Evolutionary conservation across 2,888 invertebrate species (phyloP).

Genomic region (Melinaea menophilus): DNA sequence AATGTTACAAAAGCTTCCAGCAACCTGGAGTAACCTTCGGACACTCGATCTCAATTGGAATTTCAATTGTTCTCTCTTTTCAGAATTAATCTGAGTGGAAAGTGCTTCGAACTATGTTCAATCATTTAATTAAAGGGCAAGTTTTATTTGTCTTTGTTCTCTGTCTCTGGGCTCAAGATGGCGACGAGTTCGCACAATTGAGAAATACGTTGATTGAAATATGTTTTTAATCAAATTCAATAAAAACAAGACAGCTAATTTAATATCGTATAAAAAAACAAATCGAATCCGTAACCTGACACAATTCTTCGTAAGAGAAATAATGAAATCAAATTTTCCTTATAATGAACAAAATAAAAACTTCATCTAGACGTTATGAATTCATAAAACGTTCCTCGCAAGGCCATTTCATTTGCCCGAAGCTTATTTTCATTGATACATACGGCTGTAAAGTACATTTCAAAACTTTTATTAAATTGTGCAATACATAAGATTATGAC

Average conservation of each 20-base stretch:
- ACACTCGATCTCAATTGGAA: conserved; percentile 23
- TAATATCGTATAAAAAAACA: conserved; percentile 22
- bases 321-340: conserved; percentile 50
- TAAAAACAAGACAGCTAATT: conserved; percentile 25
- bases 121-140: too few relatives aligned
- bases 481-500: too few relatives aligned
- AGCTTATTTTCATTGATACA: conserved; percentile 48
- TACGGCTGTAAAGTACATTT: conserved; percentile 27
- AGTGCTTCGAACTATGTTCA: conserved; percentile 3
- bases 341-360: conserved; percentile 62
- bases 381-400: conserved; percentile 57
- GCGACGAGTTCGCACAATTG: too few relatives aligned
- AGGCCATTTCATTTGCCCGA: conserved; percentile 49
- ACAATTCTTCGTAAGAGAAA: conserved; percentile 36
- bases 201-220: conserved; percentile 6
- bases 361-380: conserved; percentile 60
- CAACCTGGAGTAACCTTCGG: conserved; percentile 14
- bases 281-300: conserved; percentile 15
- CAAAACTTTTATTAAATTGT: too few relatives aligned
- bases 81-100: conserved; percentile 18
- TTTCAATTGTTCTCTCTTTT: conserved; percentile 22
- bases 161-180: too few relatives aligned
- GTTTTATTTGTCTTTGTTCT: too few relatives aligned
- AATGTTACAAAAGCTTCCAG: conserved; percentile 26
- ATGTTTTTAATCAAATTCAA: conserved; percentile 33